Conservation (phyloP, 2,888 invertebrate genomes). For the Allygus modestus region DNA sequence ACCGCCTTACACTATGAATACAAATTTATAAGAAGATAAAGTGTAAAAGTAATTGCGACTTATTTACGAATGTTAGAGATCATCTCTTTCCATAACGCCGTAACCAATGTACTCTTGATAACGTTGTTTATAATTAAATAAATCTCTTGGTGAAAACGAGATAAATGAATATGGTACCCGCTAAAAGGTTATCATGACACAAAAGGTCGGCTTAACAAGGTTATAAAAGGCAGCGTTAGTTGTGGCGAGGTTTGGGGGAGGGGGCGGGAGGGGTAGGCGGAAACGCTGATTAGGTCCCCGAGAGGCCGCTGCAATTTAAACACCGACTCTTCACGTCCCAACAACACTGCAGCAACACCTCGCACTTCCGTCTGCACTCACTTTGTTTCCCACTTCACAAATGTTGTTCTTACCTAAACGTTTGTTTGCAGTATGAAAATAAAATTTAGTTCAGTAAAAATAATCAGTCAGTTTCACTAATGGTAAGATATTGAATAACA, state of each 20-base stretch:
- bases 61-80: no score
- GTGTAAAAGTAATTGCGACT: no score
- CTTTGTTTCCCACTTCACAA: not conserved
- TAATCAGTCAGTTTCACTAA: no score
- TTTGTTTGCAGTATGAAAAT: no score
- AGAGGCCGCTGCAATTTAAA: constrained; percentile 37
- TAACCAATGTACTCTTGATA: not conserved
- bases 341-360: constrained; percentile 27
- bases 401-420: not conserved
- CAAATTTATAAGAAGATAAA: no score
- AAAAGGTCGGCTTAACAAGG: constrained; percentile 41
- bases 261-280: not conserved
- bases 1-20: no score
- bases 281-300: constrained; percentile 39
- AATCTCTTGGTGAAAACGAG: constrained; percentile 2
- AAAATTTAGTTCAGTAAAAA: no score
- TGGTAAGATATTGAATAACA: no score
- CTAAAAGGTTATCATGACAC: constrained; percentile 41
- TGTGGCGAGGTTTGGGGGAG: constrained; percentile 1
- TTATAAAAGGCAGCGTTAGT: constrained; percentile 41
- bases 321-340: constrained; percentile 23
- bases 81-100: no score
- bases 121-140: not conserved
- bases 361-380: constrained; percentile 25
- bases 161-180: constrained; percentile 3